These are phyloP conservation scores for Urocolius indicus DNA, from an alignment of 2,113 vertebrate genomes.

Conservation along the genomic window DNA sequence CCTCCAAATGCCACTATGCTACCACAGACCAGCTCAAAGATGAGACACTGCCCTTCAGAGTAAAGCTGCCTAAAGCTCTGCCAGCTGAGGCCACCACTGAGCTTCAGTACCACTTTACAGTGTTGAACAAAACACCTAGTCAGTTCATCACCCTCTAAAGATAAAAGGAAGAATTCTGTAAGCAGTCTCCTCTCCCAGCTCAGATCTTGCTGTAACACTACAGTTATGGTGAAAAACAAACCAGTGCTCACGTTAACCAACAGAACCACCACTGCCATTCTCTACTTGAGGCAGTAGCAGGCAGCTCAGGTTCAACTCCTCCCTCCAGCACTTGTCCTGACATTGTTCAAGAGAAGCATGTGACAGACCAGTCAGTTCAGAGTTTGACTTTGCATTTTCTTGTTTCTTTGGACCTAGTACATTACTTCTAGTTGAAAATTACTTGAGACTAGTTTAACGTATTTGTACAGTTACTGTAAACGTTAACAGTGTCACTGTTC, in stretches of 20 bases:
- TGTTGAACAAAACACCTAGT: background rate
- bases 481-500: too few relatives aligned
- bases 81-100: rapidly evolving
- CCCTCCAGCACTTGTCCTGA: background rate
- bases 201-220: background rate
- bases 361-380: background rate
- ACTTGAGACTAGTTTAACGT: too few relatives aligned
- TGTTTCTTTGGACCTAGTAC: slow-evolving; percentile 1
- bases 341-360: background rate
- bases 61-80: background rate
- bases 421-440: background rate
- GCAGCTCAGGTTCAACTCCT: background rate
- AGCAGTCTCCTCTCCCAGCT: background rate
- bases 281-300: background rate
- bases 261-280: too few relatives aligned
- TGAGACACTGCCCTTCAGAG: background rate
- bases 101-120: background rate
- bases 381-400: background rate
- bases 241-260: rapidly evolving
- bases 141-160: background rate
- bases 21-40: too few relatives aligned
- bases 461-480: background rate
- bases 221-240: too few relatives aligned
- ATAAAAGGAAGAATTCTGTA: background rate
- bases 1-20: background rate